Conservation (phyloP, 2,113 vertebrate genomes). For the Bos indicus region DNA sequence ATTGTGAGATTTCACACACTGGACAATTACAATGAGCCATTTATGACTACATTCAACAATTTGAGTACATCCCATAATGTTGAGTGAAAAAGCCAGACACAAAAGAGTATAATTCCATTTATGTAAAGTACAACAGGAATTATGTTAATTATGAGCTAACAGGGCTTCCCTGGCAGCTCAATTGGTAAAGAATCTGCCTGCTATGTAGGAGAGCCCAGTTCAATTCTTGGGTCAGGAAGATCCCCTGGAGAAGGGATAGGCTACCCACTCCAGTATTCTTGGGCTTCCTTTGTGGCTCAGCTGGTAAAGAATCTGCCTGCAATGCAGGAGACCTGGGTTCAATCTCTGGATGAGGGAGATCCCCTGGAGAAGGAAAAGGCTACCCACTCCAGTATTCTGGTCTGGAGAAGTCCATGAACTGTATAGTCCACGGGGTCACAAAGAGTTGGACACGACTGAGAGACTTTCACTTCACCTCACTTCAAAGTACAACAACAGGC, state of each 20-base stretch:
- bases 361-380: not conserved
- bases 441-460: not conserved
- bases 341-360: not conserved
- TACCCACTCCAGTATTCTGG: not conserved
- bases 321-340: not conserved
- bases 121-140: not conserved
- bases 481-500: not conserved
- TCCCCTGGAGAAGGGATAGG: not conserved
- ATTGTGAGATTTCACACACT: not conserved
- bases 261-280: not conserved
- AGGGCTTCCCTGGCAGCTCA: not conserved
- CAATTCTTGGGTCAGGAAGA: not conserved
- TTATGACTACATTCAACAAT: not conserved
- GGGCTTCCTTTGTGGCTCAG: not conserved
- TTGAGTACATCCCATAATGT: not conserved
- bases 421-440: not conserved
- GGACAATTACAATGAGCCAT: not conserved
- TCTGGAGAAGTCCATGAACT: not conserved
- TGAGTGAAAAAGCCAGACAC: slow-evolving; percentile 14
- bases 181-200: not conserved
- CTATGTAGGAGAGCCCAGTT: not conserved
- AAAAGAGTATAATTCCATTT: not conserved
- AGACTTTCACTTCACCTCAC: not conserved
- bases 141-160: not conserved
- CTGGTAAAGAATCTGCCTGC: not conserved